These are phyloP conservation scores for Phalacrocorax pelagicus DNA, from an alignment of 2,113 vertebrate species.

Conservation along the genomic window DNA sequence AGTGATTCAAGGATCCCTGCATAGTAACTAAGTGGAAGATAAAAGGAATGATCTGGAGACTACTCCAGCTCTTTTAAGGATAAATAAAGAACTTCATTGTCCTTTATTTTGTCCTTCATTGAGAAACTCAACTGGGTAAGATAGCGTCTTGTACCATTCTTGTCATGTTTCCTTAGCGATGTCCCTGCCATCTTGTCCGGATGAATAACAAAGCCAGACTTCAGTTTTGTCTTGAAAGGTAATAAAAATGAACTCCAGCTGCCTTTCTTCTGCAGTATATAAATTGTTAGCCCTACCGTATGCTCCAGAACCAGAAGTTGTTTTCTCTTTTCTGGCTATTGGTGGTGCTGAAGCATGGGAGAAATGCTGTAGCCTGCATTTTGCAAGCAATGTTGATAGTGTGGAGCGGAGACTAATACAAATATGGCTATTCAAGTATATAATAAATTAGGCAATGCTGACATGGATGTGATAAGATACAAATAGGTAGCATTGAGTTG, in stretches of 20 bases:
- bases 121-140: conserved; percentile 3
- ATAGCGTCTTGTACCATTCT: not conserved
- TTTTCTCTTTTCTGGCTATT: conserved; percentile 56
- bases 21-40: not conserved
- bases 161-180: not conserved
- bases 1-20: not conserved
- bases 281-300: not conserved
- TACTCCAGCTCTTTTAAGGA: not conserved
- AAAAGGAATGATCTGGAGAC: not conserved
- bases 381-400: conserved; percentile 18
- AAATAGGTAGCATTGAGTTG: conserved; percentile 24
- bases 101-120: not conserved
- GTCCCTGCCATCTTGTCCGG: conserved; percentile 1
- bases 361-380: conserved; percentile 10
- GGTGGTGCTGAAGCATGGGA: conserved; percentile 64
- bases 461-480: conserved; percentile 55
- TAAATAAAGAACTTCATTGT: not conserved
- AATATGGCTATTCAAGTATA: conserved; percentile 56
- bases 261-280: conserved; percentile 41
- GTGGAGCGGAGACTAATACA: conserved; percentile 48
- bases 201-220: conserved; percentile 47
- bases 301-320: not conserved
- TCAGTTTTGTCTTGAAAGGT: conserved; percentile 50
- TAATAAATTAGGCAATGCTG: conserved; percentile 66
- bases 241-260: conserved; percentile 52